Evolutionary conservation across 2,888 invertebrate species (phyloP), one percentile per base, ranked within the genome.

Genomic region (Spodoptera picta): DNA sequence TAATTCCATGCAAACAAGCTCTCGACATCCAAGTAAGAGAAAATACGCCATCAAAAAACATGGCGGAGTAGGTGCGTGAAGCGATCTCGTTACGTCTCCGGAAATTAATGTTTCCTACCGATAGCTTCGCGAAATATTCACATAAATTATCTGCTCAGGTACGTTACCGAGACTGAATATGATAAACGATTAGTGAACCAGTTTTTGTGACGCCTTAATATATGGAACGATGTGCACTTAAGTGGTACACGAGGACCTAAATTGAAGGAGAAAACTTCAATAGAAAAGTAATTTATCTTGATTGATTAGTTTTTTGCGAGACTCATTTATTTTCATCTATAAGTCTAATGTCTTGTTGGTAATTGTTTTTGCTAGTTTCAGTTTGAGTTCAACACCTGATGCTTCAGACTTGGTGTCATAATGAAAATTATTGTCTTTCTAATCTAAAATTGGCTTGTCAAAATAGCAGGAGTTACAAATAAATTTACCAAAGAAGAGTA

Each of bases 71-170:
- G 76, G 79, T 78, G 79, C 82, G 79, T 79, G 77, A 71, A 83
- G 79, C 81, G 83, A 85, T 84, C 85, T 84, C 83, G 82, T 87
- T 84, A 84, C 80, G 66, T 70, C 69, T 61, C 75, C 86, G 88
- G 88, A 88, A 87, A 88, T 88, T 87, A 88, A 88, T 83, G 84
- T 84, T 85, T 85, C 87, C 77, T 68, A 70, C 67, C 71, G 73
- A 79, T 75, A 79, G 71, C 78, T 77, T 68, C 71, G 70, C 54
- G 73, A 79, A 73, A 76, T 79, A 77, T 79, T 79, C 78, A 75
- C 78, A 79, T 79, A 77, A 77, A 77, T 79, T 79, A 79, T 79
- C 73, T 77, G 59, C 57, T 57, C 63, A 71, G 70, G 75, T 73
- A 73, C 65, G 58, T 27, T 55, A 46, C 64, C 45, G 60, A 52